Evolutionary conservation across 2,888 invertebrate genomes (phyloP), one percentile per base, ranked within the genome.

Genomic region (Tortrix viridana): DNA sequence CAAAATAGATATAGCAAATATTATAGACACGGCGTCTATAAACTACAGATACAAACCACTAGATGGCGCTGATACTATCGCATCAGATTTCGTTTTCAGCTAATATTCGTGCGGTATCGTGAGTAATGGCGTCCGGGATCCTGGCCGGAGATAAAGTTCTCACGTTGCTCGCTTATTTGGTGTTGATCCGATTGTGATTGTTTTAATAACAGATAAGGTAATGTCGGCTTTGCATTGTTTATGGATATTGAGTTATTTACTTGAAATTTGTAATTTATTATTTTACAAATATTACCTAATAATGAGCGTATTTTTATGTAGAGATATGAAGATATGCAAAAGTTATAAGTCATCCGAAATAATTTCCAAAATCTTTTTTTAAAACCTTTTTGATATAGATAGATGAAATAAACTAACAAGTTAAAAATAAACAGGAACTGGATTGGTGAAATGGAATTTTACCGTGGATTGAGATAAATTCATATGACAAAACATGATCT

Each of bases 61-160:
- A 53, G 53, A 53, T 53, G 53, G 38, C 53, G 53, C 53, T 53
- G 37, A 37, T 50, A 18, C 37, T 18, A 53, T 43, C 47, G 76
- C 70, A 79, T 82, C 77, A 75, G 80, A 80, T 82, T 77, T 74
- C 73, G 68, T 49, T 53, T 58, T 66, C 69, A 65, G 77, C 80
- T 78, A 76, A 79, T 77, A 78, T 77, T 81, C 81, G 81, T 81
- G 82, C 81, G 71, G 73, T 84, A 84, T 84, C 84, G 54, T 80
- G 78, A 82, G 71, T 81, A 81, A 84, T 83, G 82, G 84, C 75
- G 73, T 65, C 62, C 71, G 75, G 84, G 84, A 84, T 84, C 79
- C 71, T 20, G 68, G 70, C 69, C 69, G 66, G 57, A 65, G 79
- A 81, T 81, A 80, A 69, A 66, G 71, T 79, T 76, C 76, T 74